A percentile compares a stretch with the other conserved stretches of the same genome.
Evolutionary conservation across 1,140 invertebrate genomes (phyloP).

Genomic region (Nephila pilipes): DNA sequence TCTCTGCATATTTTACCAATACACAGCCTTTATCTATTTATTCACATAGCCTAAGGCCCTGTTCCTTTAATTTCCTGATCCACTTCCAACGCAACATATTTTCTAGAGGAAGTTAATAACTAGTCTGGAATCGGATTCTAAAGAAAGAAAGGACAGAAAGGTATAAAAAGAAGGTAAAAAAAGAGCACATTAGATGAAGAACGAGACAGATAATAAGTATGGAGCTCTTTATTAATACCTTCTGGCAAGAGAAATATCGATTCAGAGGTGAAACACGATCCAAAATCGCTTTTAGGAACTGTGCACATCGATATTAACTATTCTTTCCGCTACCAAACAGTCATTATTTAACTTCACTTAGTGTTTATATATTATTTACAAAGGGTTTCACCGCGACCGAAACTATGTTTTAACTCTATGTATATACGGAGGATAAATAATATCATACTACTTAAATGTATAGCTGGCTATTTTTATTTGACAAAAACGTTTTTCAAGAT

Average conservation of each 20-base stretch:
- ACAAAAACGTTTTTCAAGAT: too few species aligned
- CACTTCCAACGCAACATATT: slow-evolving; percentile 21
- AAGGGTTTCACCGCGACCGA: background rate
- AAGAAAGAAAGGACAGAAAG: slow-evolving; percentile 45
- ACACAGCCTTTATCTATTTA: slow-evolving; percentile 18
- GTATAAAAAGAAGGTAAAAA: slow-evolving; percentile 46
- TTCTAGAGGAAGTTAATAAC: slow-evolving; percentile 60
- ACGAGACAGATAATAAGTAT: slow-evolving; percentile 55
- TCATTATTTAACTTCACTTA: slow-evolving; percentile 9
- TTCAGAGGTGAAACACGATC: slow-evolving; percentile 39
- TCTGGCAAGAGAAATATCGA: slow-evolving; percentile 47
- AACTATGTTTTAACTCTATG: too few species aligned
- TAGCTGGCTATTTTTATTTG: too few species aligned
- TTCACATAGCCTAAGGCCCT: background rate
- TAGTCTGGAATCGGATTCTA: slow-evolving; percentile 47
- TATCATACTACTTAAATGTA: too few species aligned
- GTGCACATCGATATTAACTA: slow-evolving; percentile 34
- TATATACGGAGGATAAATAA: too few species aligned
- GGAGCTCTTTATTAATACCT: slow-evolving; percentile 65
- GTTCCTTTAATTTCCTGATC: slow-evolving; percentile 61
- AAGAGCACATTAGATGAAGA: slow-evolving; percentile 57
- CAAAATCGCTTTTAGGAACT: slow-evolving; percentile 50
- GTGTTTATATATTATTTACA: background rate
- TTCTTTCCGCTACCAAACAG: background rate
- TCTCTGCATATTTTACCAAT: slow-evolving; percentile 12